These are phyloP conservation scores for Telmatochromis bifrenatus DNA, from an alignment of 2,113 vertebrate genomes.

Conservation along the genomic window DNA sequence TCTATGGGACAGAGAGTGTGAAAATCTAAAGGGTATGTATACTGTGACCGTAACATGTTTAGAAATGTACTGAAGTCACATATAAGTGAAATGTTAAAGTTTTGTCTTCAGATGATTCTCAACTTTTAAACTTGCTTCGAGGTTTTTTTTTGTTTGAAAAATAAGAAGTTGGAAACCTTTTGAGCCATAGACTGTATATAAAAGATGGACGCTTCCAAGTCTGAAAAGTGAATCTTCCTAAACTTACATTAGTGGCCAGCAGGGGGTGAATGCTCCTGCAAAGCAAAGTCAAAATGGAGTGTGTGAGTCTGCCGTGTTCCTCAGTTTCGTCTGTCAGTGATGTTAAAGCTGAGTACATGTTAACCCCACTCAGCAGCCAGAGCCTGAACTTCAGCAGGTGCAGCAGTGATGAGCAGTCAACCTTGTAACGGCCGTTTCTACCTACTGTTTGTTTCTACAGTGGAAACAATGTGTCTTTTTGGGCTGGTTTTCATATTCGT, in stretches of 20 bases:
- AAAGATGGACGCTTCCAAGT: not conserved
- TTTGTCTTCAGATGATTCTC: not conserved
- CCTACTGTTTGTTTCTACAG: not conserved
- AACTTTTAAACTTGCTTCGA: not conserved
- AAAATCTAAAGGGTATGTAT: conserved; percentile 88
- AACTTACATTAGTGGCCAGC: not conserved
- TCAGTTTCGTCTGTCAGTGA: not conserved
- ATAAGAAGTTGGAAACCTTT: not conserved
- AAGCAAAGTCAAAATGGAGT: not conserved
- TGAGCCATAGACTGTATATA: not conserved
- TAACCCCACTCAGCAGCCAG: not conserved
- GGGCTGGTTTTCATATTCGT: not conserved
- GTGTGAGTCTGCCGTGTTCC: not conserved
- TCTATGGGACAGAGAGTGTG: conserved; percentile 98
- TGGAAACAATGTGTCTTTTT: not conserved
- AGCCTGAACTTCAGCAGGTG: not conserved
- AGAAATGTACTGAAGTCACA: not conserved
- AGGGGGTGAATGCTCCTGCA: not conserved
- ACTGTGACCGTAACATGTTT: not conserved
- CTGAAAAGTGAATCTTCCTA: not conserved
- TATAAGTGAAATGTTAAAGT: not conserved
- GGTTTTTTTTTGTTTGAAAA: not conserved
- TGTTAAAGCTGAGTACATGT: not conserved
- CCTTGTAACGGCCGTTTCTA: not conserved
- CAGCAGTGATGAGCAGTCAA: not conserved